A percentile compares a stretch with the other conserved stretches of the same genome.
Evolutionary conservation across 1,140 invertebrate genomes (phyloP).

Genomic region (Acromyrmex charruanus): DNA sequence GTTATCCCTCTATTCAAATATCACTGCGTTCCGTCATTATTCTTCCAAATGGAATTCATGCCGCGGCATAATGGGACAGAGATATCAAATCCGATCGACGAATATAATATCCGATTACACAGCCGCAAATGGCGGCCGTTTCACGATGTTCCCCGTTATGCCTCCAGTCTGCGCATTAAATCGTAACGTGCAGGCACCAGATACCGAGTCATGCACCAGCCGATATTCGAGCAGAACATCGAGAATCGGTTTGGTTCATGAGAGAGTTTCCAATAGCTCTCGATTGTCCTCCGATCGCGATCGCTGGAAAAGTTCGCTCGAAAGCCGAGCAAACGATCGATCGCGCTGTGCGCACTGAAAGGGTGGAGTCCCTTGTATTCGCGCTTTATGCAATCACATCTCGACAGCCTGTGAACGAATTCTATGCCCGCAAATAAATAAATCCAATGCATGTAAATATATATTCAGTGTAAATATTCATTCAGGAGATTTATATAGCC

Average conservation of each 20-base stretch:
- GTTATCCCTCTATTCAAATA: slow-evolving; percentile 70
- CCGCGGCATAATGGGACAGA: slow-evolving; percentile 74
- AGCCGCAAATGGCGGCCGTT: slow-evolving; percentile 38
- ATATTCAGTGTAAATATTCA: slow-evolving; percentile 7
- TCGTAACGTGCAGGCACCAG: slow-evolving; percentile 6
- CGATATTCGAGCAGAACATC: slow-evolving; percentile 47
- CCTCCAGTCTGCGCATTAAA: slow-evolving; percentile 21
- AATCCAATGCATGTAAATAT: not conserved
- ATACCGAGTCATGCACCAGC: not conserved
- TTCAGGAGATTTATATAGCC: not conserved
- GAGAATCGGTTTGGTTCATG: slow-evolving; percentile 20
- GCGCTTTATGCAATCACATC: not conserved
- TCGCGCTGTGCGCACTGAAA: slow-evolving; percentile 1
- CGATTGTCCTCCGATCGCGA: not conserved
- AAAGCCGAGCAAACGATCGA: slow-evolving; percentile 31
- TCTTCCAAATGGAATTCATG: slow-evolving; percentile 78
- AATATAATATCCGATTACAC: slow-evolving; percentile 79
- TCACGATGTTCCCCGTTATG: not conserved
- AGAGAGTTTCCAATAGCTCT: slow-evolving; percentile 28
- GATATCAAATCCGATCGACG: slow-evolving; percentile 75
- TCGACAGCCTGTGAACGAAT: not conserved
- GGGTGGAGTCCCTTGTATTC: slow-evolving; percentile 23
- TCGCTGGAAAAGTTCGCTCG: slow-evolving; percentile 41
- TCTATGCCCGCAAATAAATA: slow-evolving; percentile 1
- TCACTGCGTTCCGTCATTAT: slow-evolving; percentile 65